These are phyloP conservation scores for Arion vulgaris DNA, from an alignment of 1,140 invertebrate genomes.

Conservation along the genomic window DNA sequence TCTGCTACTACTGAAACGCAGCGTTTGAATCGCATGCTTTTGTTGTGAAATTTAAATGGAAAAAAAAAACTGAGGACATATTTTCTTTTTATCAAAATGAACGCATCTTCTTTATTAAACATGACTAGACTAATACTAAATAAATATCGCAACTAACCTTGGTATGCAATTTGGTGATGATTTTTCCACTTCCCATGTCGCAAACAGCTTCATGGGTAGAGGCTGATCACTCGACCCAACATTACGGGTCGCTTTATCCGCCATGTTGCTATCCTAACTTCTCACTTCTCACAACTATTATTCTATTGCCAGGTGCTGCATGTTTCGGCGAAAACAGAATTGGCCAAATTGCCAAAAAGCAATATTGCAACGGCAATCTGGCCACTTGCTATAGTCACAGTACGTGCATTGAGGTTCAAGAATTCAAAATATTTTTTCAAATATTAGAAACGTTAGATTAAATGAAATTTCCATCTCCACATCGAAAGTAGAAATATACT, in stretches of 20 bases:
- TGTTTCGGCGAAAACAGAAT: not conserved
- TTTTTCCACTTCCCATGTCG: conserved; percentile 97
- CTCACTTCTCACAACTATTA: not conserved
- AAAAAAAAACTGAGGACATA: no score
- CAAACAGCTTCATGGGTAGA: conserved; percentile 97
- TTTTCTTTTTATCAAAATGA: no score
- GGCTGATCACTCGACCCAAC: conserved; percentile 78
- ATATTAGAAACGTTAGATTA: no score
- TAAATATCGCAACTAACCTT: conserved; percentile 78
- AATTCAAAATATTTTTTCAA: no score
- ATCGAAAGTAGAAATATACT: no score
- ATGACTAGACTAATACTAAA: not conserved
- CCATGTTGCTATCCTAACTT: conserved; percentile 55
- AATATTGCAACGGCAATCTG: not conserved
- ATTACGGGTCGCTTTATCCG: conserved; percentile 66
- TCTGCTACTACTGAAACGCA: no score
- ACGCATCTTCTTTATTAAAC: not conserved
- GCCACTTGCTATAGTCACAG: no score
- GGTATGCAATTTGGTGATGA: conserved; percentile 97
- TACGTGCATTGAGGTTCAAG: no score
- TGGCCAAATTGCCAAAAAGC: not conserved
- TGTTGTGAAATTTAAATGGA: no score
- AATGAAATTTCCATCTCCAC: no score
- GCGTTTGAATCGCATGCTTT: no score
- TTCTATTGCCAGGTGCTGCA: not conserved